phyloP scores from a whole-genome alignment of 2,888 invertebrate genomes.

The Cantharis rustica region DNA sequence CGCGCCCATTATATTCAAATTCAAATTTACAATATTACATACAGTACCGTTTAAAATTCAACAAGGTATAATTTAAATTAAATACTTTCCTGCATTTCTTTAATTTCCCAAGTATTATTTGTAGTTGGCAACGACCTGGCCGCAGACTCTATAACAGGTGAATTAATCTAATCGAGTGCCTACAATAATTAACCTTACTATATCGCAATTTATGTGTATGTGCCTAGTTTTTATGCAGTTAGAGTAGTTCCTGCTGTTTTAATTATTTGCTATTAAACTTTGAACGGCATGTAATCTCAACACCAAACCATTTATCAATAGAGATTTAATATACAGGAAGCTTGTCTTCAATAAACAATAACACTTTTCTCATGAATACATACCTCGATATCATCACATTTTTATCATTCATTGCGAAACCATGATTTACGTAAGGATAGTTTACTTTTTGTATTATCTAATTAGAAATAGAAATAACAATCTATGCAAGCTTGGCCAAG shows the following conservation, averaged over 20 bases:
- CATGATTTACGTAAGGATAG: constrained; percentile 13
- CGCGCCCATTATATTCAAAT: no score
- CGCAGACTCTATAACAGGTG: background rate
- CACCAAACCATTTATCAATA: background rate
- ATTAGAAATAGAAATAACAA: constrained; percentile 6
- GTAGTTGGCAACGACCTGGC: no score
- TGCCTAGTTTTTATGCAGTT: background rate
- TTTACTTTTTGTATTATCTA: constrained; percentile 15
- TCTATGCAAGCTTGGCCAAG: constrained; percentile 4
- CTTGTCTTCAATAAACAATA: background rate
- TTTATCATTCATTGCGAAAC: constrained; percentile 14
- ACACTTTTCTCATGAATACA: background rate
- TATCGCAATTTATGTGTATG: background rate
- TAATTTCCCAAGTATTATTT: background rate
- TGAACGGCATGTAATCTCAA: background rate
- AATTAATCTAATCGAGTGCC: background rate
- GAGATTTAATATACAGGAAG: background rate
- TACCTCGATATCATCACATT: constrained; percentile 4
- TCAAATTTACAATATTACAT: no score
- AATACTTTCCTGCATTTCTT: no score
- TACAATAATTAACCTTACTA: background rate
- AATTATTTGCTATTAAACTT: background rate
- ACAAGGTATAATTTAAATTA: no score
- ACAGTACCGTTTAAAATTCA: no score
- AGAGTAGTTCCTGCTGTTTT: background rate